A percentile compares a stretch with the other conserved stretches of the same genome.
Conservation (phyloP, 1,140 invertebrate species). For the Calephelis nemesis region DNA sequence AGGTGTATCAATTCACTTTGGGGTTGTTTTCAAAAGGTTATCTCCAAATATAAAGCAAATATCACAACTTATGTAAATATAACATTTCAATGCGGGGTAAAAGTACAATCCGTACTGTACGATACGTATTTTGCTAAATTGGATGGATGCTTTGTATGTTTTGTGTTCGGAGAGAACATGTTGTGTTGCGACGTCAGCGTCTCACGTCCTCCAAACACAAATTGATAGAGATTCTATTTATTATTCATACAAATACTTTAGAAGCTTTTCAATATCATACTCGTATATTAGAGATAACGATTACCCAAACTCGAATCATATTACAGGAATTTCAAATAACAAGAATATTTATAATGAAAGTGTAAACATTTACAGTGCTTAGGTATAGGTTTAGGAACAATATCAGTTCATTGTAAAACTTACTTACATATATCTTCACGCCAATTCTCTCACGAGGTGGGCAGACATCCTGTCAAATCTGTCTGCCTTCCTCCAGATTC, state of each 20-base stretch:
- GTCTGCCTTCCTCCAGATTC: too few species aligned
- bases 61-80: slow-evolving; percentile 46
- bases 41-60: slow-evolving; percentile 44
- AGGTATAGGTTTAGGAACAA: too few species aligned
- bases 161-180: slow-evolving; percentile 21
- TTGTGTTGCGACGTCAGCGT: slow-evolving; percentile 4
- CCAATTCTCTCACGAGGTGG: too few species aligned
- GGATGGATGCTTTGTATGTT: slow-evolving; percentile 47
- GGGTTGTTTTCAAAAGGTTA: slow-evolving; percentile 42
- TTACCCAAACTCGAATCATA: too few species aligned
- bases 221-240: slow-evolving; percentile 20
- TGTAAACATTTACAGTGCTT: too few species aligned
- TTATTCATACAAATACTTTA: slow-evolving; percentile 15
- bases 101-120: slow-evolving; percentile 38
- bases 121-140: slow-evolving; percentile 40
- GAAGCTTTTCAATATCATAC: not conserved
- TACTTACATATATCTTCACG: too few species aligned
- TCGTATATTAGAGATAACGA: not conserved
- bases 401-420: too few species aligned
- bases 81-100: slow-evolving; percentile 35
- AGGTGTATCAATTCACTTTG: slow-evolving; percentile 38
- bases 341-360: not conserved
- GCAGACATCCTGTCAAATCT: too few species aligned
- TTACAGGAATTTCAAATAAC: not conserved
- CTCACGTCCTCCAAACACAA: not conserved